phyloP scores from a whole-genome alignment of 2,113 vertebrate genomes.

The Myiopsitta monachus region DNA sequence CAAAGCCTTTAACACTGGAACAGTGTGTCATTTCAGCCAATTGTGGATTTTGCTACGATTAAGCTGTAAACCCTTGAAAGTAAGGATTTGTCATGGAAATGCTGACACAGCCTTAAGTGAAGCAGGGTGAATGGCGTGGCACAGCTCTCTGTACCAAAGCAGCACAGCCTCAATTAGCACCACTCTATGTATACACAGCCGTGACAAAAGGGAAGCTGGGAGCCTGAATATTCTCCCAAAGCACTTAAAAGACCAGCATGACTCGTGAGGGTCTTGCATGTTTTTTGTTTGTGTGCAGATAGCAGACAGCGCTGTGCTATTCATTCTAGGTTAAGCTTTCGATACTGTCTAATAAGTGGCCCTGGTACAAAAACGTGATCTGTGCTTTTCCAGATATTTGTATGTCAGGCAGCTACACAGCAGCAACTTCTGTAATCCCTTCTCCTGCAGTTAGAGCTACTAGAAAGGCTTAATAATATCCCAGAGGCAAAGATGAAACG shows the following conservation, averaged over 20 bases:
- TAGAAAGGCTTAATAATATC: constrained; percentile 97
- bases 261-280: constrained; percentile 39
- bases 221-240: constrained; percentile 12
- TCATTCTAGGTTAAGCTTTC: constrained; percentile 74
- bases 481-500: constrained; percentile 98
- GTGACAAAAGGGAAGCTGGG: constrained; percentile 14
- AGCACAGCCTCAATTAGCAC: not conserved
- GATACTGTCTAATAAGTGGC: constrained; percentile 68
- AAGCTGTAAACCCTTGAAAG: constrained; percentile 51
- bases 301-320: constrained; percentile 46
- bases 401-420: constrained; percentile 82
- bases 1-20: constrained; percentile 1
- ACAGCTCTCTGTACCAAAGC: not conserved
- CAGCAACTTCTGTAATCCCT: constrained; percentile 86
- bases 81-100: constrained; percentile 63
- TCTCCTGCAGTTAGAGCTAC: constrained; percentile 87
- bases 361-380: constrained; percentile 74
- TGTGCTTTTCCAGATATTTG: constrained; percentile 77
- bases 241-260: constrained; percentile 58
- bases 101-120: constrained; percentile 22
- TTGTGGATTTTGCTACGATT: constrained; percentile 26
- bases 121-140: not conserved
- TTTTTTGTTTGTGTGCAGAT: constrained; percentile 57
- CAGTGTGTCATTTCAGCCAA: not conserved
- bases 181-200: not conserved